These are phyloP conservation scores for Dasyprocta punctata DNA, from an alignment of 2,113 vertebrate genomes.

Conservation along the genomic window DNA sequence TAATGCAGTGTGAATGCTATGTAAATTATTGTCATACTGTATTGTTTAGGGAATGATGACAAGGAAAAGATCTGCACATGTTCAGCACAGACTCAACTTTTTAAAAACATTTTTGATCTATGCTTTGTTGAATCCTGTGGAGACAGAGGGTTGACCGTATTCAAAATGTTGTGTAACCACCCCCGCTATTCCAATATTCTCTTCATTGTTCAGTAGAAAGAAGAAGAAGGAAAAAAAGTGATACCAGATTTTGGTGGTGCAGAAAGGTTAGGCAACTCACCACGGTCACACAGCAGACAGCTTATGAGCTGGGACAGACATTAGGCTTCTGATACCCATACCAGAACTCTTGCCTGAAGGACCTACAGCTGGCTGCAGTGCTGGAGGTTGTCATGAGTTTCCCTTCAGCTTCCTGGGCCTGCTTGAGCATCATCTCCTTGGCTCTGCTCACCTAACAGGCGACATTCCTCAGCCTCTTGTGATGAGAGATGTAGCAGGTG, in stretches of 20 bases:
- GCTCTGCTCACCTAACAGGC: neutral
- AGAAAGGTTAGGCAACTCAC: neutral
- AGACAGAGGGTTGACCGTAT: neutral
- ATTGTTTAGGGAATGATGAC: neutral
- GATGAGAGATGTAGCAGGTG: conserved; percentile 56
- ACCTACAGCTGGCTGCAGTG: neutral
- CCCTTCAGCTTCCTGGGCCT: neutral
- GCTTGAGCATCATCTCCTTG: neutral
- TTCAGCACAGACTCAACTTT: neutral
- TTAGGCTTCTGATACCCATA: neutral
- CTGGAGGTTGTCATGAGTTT: neutral
- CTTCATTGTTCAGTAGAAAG: neutral
- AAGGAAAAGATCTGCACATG: neutral
- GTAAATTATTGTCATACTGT: neutral
- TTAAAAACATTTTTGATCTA: neutral
- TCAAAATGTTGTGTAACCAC: neutral
- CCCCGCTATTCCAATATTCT: neutral
- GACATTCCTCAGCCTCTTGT: conserved; percentile 11
- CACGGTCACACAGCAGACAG: neutral
- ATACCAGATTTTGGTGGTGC: neutral
- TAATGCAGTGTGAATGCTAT: neutral
- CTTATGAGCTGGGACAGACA: neutral
- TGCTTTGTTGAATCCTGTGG: neutral
- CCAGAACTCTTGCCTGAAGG: neutral
- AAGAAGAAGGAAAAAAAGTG: neutral